Evolutionary conservation across 2,888 invertebrate genomes (phyloP).

Genomic region (Tanypteryx hageni): DNA sequence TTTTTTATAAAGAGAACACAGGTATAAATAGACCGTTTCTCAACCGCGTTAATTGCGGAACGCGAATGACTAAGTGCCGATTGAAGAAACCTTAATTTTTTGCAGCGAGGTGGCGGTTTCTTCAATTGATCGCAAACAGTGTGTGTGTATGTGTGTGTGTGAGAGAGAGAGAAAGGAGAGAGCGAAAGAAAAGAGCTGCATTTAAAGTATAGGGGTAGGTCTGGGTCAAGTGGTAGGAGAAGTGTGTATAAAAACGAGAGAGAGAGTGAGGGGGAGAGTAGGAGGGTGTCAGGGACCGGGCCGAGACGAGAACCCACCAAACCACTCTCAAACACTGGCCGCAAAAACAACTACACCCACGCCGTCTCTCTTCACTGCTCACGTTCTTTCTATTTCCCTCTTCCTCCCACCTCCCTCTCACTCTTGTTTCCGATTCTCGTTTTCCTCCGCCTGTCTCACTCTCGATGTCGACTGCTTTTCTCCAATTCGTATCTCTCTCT

Average conservation of each 20-base stretch:
- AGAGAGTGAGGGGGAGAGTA: not conserved
- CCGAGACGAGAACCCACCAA: constrained; percentile 19
- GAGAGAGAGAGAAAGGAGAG: not conserved
- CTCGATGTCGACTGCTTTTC: constrained; percentile 1
- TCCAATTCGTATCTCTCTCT: too few relatives aligned
- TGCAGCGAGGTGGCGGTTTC: too few relatives aligned
- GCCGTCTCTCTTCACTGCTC: constrained; percentile 46
- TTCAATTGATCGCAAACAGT: too few relatives aligned
- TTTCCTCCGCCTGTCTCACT: not conserved
- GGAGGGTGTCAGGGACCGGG: not conserved
- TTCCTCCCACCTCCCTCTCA: not conserved
- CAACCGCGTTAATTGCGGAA: too few relatives aligned
- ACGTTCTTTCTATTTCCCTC: constrained; percentile 48
- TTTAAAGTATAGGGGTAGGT: not conserved
- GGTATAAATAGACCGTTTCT: too few relatives aligned
- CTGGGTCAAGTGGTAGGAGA: not conserved
- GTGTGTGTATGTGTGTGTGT: too few relatives aligned
- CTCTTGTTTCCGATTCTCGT: constrained; percentile 52
- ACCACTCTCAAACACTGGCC: constrained; percentile 32
- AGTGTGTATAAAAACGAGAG: not conserved
- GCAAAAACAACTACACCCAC: constrained; percentile 60
- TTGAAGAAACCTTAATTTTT: too few relatives aligned
- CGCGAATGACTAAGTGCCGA: too few relatives aligned
- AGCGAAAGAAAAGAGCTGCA: not conserved
- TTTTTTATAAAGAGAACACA: too few relatives aligned